Evolutionary conservation across 2,797 vertebrate genomes (phyloP), one percentile per base, ranked within the genome.

Genomic region (Sebastes steindachneri): DNA sequence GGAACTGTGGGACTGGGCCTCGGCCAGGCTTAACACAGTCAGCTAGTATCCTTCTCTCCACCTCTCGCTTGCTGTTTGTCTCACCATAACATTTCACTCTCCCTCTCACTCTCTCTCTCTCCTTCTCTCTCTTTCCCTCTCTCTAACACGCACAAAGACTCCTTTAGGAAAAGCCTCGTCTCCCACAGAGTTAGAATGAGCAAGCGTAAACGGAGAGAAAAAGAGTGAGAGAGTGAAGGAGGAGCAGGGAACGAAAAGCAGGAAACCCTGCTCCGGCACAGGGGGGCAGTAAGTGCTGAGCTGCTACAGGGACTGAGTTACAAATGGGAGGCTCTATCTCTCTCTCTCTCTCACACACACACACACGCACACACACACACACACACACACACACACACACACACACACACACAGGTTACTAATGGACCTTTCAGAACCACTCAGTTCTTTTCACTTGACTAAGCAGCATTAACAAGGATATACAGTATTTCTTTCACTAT

Each of bases 231-330:
- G 79, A 88, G 83, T 64, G 68, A 76, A 73, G 72, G 26, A 86
- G 68, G 72, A 45, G 54, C 19, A 75, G 73, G 51, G 70, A 82
- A 76, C 0, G 59, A 65, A 82, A 58, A 74, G 87, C 83, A 94
- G 92, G 91, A 94, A 93, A 93, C 87, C 86, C 85, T 83, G 84
- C 79, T 92, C 87, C 81, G 88, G 89, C 92, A 93, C 82, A 85
- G 87, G 85, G 81, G 84, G 86, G 84, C 86, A 86, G 86, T 90
- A 93, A 92, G 89, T 87, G 87, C 90, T 82, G 84, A 79, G 68
- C 77, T 73, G 67, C 75, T 63, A 60, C 78, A 89, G 86, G 76
- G 91, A 93, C 90, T 85, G 83, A 86, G 86, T 94, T 96, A 94
- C 93, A 93, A 93, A 96, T 92, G 90, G 1, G 26, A 0, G 26